A percentile compares a stretch with the other conserved stretches of the same genome.
Conservation (phyloP, 2,113 vertebrate species). For the Seriola aureovittata region DNA sequence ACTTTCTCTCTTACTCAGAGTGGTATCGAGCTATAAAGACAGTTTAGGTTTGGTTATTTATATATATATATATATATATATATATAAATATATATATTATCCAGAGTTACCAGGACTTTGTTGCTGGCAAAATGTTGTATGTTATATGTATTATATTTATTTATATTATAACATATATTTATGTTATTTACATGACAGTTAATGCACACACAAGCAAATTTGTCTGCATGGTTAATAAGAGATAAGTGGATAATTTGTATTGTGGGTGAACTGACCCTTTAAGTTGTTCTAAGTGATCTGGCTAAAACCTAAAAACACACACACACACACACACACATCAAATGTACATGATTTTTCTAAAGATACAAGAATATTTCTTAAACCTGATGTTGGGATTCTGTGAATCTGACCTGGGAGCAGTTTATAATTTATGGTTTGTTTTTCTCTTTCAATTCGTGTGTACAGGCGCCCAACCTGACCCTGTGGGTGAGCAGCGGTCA, state of each 20-base stretch:
- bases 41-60: no score
- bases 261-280: not conserved
- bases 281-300: no score
- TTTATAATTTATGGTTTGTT: not conserved
- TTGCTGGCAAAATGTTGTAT: no score
- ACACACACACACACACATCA: not conserved
- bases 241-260: not conserved
- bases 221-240: not conserved
- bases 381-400: no score
- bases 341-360: not conserved
- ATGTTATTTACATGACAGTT: no score
- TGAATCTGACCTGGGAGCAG: not conserved
- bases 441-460: not conserved
- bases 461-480: slow-evolving; percentile 86
- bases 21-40: no score
- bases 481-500: slow-evolving; percentile 84
- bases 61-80: no score
- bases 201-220: not conserved
- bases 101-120: no score
- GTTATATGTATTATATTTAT: no score
- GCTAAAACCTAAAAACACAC: not conserved
- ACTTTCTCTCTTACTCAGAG: no score
- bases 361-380: not conserved
- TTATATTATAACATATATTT: no score
- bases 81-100: no score